These are phyloP conservation scores for Tigriopus californicus DNA, from an alignment of 2,888 invertebrate species.

Conservation along the genomic window DNA sequence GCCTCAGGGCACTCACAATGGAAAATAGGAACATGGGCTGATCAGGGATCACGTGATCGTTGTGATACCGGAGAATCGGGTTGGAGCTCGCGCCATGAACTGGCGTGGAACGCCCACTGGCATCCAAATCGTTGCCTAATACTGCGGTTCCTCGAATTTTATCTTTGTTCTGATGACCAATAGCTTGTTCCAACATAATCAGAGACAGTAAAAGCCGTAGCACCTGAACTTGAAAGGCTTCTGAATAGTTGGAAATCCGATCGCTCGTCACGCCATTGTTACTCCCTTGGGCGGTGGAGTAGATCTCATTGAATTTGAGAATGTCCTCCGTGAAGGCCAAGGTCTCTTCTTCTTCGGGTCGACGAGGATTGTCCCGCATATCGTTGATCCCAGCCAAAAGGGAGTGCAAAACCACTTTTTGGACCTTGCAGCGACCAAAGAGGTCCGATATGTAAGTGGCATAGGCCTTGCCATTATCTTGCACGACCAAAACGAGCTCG, in stretches of 20 bases:
- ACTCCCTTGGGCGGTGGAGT: constrained; percentile 20
- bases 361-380: constrained; percentile 33
- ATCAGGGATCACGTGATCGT: constrained; percentile 47
- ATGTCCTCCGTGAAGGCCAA: constrained; percentile 52
- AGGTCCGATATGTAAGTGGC: constrained; percentile 53
- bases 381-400: constrained; percentile 52
- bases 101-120: constrained; percentile 14
- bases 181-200: constrained; percentile 53
- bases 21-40: constrained; percentile 66
- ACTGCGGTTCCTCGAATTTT: no score
- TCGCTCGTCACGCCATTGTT: background rate
- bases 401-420: constrained; percentile 62
- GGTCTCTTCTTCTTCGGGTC: constrained; percentile 17
- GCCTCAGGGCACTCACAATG: constrained; percentile 42
- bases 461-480: constrained; percentile 53
- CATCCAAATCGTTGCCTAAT: constrained; percentile 32
- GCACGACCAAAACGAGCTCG: constrained; percentile 50
- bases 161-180: constrained; percentile 25
- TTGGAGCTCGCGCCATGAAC: constrained; percentile 9
- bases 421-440: constrained; percentile 54
- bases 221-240: constrained; percentile 18
- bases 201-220: constrained; percentile 42
- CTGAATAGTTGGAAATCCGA: constrained; percentile 28
- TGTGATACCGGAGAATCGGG: constrained; percentile 30
- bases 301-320: constrained; percentile 44